Evolutionary conservation across 2,888 invertebrate species (phyloP), one percentile per base, ranked within the genome.

Genomic region (Tetheella fluctuosa): DNA sequence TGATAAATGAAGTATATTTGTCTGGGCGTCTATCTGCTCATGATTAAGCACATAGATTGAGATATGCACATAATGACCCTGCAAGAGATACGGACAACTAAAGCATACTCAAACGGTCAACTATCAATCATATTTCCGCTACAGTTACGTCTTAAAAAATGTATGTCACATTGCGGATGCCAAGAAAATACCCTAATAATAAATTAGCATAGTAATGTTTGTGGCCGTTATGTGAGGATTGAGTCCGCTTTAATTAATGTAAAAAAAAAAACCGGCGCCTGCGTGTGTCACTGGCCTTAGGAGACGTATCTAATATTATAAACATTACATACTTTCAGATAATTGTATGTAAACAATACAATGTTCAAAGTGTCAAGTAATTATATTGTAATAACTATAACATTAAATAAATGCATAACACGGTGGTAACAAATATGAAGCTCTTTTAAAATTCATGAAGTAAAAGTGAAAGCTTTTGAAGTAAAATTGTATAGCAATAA

Each of bases 91-190:
- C 76, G 69, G 74, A 77, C 73, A 76, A 79, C 83, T 82, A 79
- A 84, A 83, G 81, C 85, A 77, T 82, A 81, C 81, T 86, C 82
- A 84, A 86, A 81, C 86, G 88, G 89, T 85, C 85, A 85, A 79
- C 88, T 86, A 93, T 93, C 91, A 91, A 93, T 93, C 91, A 93
- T 89, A 89, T 86, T 89, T 88, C 83, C 80, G 89, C 90, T 89
- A 93, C 91, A 92, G 91, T 92, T 92, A 91, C 81, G 82, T 85
- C 83, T 84, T 80, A 84, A 88, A 89, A 90, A 89, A 92, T 90
- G 87, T 89, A 79, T 93, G 92, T 91, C 92, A 90, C 87, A 87
- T 88, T 89, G 85, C 91, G 89, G 89, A 89, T 90, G 88, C 82
- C 83, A 83, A 89, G 89, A 89, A 91, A 90, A 89, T 89, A 90